A percentile compares a stretch with the other conserved stretches of the same genome.
These are phyloP conservation scores for Acrobasis consociella DNA, from an alignment of 2,888 invertebrate species.

Conservation along the genomic window DNA sequence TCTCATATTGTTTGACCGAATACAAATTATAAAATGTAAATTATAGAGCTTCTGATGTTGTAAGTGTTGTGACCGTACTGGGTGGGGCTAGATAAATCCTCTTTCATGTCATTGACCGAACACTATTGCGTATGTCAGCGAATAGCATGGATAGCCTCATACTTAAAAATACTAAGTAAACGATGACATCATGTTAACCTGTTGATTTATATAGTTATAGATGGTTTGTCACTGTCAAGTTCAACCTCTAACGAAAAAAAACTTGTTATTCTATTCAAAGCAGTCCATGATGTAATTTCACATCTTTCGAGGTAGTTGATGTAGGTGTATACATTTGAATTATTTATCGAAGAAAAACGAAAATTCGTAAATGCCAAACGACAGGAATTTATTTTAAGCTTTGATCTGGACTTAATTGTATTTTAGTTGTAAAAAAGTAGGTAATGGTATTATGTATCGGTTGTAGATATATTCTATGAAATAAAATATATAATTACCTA, in stretches of 20 bases:
- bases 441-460: no score
- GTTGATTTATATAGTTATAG: constrained; percentile 15
- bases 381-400: no score
- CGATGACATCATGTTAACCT: constrained; percentile 25
- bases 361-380: no score
- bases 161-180: constrained; percentile 11
- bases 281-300: constrained; percentile 1
- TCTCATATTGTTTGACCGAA: no score
- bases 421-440: no score
- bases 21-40: no score
- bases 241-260: constrained; percentile 3
- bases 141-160: not conserved
- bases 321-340: not conserved
- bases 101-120: constrained; percentile 29
- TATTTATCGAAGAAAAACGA: no score
- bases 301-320: not conserved
- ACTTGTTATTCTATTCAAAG: constrained; percentile 3
- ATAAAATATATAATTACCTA: no score
- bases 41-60: no score
- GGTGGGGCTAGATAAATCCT: not conserved
- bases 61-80: no score
- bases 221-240: constrained; percentile 13
- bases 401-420: no score
- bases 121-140: not conserved
- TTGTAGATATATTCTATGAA: no score